phyloP scores from a whole-genome alignment of 64 coral and sea anemone species.

The Platygyra sinensis region DNA sequence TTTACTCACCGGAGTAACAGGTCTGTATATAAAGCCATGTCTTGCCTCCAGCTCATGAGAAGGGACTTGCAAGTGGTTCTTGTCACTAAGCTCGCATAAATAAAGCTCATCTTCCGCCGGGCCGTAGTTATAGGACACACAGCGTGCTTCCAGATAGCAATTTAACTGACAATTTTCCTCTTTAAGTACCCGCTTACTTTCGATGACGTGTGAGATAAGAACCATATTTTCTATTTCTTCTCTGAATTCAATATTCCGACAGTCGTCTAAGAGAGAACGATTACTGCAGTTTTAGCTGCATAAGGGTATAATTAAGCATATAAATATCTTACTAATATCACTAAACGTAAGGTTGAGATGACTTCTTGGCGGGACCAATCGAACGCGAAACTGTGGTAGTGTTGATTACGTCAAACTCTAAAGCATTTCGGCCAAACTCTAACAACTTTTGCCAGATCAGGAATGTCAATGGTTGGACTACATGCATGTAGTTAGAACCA shows the following conservation, averaged over 20 bases:
- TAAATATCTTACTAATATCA: too few relatives aligned
- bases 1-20: neutral
- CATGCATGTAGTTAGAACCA: too few relatives aligned
- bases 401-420: too few relatives aligned
- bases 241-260: neutral
- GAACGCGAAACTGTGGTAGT: too few relatives aligned
- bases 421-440: too few relatives aligned
- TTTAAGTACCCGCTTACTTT: neutral
- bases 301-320: too few relatives aligned
- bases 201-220: neutral
- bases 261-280: neutral
- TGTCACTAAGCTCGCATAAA: constrained; percentile 21
- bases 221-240: neutral
- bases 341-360: too few relatives aligned
- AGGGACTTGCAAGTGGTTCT: neutral
- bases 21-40: neutral
- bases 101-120: neutral
- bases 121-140: constrained; percentile 51
- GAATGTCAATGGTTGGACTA: too few relatives aligned
- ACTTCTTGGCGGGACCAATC: too few relatives aligned
- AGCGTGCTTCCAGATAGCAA: neutral
- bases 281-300: too few relatives aligned
- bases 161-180: constrained; percentile 18
- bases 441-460: too few relatives aligned
- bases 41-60: neutral